Base-by-base conservation (phyloP, 2,888 invertebrate genomes). In the Scaptomyza parva region DNA sequence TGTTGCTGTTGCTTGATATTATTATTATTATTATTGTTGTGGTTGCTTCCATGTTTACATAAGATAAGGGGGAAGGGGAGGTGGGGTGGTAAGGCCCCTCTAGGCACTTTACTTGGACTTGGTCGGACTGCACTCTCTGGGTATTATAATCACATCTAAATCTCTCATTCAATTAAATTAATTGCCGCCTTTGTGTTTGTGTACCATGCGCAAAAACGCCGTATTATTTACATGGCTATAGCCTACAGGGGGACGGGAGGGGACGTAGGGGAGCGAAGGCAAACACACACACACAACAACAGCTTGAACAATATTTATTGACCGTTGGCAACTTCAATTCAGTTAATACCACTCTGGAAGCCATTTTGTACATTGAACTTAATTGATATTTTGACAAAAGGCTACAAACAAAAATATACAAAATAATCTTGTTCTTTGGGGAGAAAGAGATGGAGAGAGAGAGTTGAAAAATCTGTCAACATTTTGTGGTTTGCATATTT, bases 121-220 rank as follows among this genome's bases (percentile, higher is more conserved):
- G 22, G 5, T 5, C 5, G 8, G 28, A 43, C 41, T 66, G 66
- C 58, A 66, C 39, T 66, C 57, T 41, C n/a, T n/a, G n/a, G n/a
- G 51, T 58, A 67, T 67, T 61, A 61, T 79, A 83, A 82, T 86
- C 84, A 63, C 70, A 61, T 52, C 66, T 63, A 70, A 82, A 80
- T 86, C 81, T 77, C 66, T 59, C 64, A 71, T 75, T 82, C 80
- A 82, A 86, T 86, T 86, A 77, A 83, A 77, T 77, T 83, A 80
- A 83, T 86, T 80, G 80, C 69, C 67, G 62, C 70, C 70, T 64
- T 71, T 66, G 70, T 70, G 63, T 67, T 78, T 73, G 66, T 63
- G 68, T 59, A 41, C 33, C 63, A 73, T 54, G 78, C 70, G 66
- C 57, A 78, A 67, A 67, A 74, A 62, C 64, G 67, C 8, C 55